A percentile compares a stretch with the other conserved stretches of the same genome.
phyloP scores from a whole-genome alignment of 2,113 vertebrate genomes.

The Ascaphus truei region DNA sequence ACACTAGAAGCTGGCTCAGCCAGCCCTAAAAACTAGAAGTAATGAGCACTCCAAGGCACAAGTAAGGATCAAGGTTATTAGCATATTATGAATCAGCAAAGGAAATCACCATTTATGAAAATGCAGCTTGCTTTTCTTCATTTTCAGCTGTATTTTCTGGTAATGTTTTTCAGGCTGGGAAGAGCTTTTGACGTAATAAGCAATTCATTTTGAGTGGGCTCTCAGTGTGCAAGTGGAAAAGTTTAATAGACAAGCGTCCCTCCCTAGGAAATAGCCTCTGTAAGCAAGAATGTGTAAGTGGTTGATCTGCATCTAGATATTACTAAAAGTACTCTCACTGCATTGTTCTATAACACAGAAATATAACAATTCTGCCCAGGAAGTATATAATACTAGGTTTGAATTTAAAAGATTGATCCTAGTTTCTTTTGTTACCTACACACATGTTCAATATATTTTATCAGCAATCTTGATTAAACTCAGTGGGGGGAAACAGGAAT shows the following conservation, averaged over 20 bases:
- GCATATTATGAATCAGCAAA: slow-evolving; percentile 15
- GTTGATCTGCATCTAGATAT: neutral
- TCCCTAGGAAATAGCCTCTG: slow-evolving; percentile 11
- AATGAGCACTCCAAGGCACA: slow-evolving; percentile 21
- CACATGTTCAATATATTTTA: too few relatives aligned
- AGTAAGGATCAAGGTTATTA: slow-evolving; percentile 2
- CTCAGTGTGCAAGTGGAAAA: neutral
- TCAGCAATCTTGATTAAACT: too few relatives aligned
- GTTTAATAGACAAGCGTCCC: neutral
- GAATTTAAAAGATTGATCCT: too few relatives aligned
- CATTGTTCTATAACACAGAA: too few relatives aligned
- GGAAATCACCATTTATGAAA: slow-evolving; percentile 11
- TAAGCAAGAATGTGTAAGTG: neutral
- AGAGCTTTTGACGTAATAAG: slow-evolving; percentile 25
- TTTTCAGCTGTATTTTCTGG: neutral
- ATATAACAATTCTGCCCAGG: too few relatives aligned
- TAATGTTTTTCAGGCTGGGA: neutral
- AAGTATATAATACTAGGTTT: too few relatives aligned
- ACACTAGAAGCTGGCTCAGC: neutral
- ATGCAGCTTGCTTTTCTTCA: neutral
- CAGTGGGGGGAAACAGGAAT: neutral
- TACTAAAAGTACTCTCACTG: neutral
- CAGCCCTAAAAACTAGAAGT: neutral
- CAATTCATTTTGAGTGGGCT: slow-evolving; percentile 18
- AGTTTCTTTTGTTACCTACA: too few relatives aligned